These are phyloP conservation scores for Lydus trimaculatus DNA, from an alignment of 2,888 invertebrate species.

Conservation along the genomic window DNA sequence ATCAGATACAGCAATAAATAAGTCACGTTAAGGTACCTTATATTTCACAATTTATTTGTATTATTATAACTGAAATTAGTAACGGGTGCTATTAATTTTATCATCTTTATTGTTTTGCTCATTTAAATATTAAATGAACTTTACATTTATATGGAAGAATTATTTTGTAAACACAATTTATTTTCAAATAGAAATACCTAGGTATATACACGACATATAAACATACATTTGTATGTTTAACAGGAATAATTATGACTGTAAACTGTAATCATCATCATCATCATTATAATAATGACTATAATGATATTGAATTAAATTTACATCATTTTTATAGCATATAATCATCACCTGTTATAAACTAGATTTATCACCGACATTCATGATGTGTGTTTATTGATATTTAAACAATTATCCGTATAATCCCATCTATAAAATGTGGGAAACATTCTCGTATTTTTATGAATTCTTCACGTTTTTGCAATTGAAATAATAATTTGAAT, in stretches of 20 bases:
- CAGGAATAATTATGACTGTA: neutral
- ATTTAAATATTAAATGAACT: neutral
- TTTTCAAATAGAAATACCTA: too few relatives aligned
- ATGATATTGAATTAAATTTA: conserved; percentile 1
- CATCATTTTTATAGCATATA: neutral
- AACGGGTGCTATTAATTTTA: conserved; percentile 25
- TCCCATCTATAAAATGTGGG: neutral
- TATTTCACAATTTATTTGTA: conserved; percentile 31
- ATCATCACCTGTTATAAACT: neutral
- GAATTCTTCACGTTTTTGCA: neutral
- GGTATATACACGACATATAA: too few relatives aligned
- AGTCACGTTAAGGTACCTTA: conserved; percentile 33
- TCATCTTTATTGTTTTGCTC: conserved; percentile 23
- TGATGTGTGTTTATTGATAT: neutral
- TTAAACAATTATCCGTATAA: neutral
- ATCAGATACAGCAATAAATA: conserved; percentile 38
- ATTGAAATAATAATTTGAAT: too few relatives aligned
- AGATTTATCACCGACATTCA: neutral
- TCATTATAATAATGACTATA: neutral
- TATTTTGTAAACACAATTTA: conserved; percentile 1
- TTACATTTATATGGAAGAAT: neutral
- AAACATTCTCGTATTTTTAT: too few relatives aligned
- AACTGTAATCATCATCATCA: neutral
- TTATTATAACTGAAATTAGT: neutral
- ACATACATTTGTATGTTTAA: neutral